Percentiles rank a stretch among this genome's conserved stretches.
These are phyloP conservation scores for Siderastrea radians DNA, from an alignment of 92 coral and sea anemone genomes.

Conservation along the genomic window DNA sequence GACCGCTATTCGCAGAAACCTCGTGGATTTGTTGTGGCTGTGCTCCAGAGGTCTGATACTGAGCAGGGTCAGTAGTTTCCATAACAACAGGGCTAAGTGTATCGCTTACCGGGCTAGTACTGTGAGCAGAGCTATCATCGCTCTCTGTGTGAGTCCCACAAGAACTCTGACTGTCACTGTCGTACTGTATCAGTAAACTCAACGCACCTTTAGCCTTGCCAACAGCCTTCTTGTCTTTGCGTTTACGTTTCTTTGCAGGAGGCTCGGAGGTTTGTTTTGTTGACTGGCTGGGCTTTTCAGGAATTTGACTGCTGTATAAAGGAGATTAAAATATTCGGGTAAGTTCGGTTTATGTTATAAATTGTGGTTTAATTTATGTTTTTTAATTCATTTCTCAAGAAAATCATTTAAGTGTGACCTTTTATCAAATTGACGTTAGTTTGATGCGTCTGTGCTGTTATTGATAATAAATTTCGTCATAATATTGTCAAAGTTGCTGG, in stretches of 20 bases:
- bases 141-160: slow-evolving; percentile 83
- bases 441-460: no score
- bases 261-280: slow-evolving; percentile 24
- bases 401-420: no score
- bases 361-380: not conserved
- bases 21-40: slow-evolving; percentile 5
- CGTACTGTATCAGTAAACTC: slow-evolving; percentile 87
- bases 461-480: no score
- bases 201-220: slow-evolving; percentile 81
- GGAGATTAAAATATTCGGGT: not conserved
- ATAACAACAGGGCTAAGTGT: slow-evolving; percentile 38
- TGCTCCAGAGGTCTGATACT: slow-evolving; percentile 38
- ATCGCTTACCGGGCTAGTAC: slow-evolving; percentile 79
- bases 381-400: not conserved
- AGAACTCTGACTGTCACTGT: slow-evolving; percentile 93
- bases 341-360: not conserved
- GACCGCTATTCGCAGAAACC: slow-evolving; percentile 22
- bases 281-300: slow-evolving; percentile 25
- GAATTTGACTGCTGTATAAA: not conserved
- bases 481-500: no score
- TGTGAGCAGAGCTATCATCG: slow-evolving; percentile 80
- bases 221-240: slow-evolving; percentile 40
- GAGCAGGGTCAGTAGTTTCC: slow-evolving; percentile 34
- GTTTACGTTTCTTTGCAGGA: slow-evolving; percentile 45
- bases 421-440: no score